These are phyloP conservation scores for Stomatorhinus walkeri DNA, from an alignment of 2,797 vertebrate genomes.

Conservation along the genomic window DNA sequence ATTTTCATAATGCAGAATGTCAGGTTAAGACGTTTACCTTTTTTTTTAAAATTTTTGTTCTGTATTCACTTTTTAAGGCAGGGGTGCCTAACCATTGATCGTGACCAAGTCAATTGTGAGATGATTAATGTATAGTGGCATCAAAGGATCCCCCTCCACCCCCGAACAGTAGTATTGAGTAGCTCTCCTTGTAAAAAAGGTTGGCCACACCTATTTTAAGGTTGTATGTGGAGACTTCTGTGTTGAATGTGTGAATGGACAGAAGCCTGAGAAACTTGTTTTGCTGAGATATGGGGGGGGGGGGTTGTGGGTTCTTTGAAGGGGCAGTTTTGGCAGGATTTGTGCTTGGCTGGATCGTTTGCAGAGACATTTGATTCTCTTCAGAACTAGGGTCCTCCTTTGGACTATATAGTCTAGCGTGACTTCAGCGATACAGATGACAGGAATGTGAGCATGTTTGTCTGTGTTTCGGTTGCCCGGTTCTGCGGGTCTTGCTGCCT, in stretches of 20 bases:
- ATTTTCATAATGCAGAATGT: not conserved
- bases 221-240: not conserved
- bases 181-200: not conserved
- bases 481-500: not conserved
- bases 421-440: not conserved
- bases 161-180: not conserved
- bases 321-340: not conserved
- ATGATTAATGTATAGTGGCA: not conserved
- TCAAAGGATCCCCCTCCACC: not conserved
- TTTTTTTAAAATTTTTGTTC: not conserved
- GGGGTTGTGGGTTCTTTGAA: not conserved
- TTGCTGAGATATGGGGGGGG: not conserved
- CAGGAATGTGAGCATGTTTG: not conserved
- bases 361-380: not conserved
- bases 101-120: not conserved
- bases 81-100: not conserved
- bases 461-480: not conserved
- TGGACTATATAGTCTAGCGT: not conserved
- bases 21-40: not conserved
- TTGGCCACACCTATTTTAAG: not conserved
- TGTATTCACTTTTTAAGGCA: not conserved
- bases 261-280: not conserved
- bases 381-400: not conserved
- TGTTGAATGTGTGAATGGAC: not conserved
- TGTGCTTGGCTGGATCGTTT: not conserved